A percentile compares a stretch with the other conserved stretches of the same genome.
These are phyloP conservation scores for Erebia palarica DNA, from an alignment of 2,888 invertebrate genomes.

Conservation along the genomic window DNA sequence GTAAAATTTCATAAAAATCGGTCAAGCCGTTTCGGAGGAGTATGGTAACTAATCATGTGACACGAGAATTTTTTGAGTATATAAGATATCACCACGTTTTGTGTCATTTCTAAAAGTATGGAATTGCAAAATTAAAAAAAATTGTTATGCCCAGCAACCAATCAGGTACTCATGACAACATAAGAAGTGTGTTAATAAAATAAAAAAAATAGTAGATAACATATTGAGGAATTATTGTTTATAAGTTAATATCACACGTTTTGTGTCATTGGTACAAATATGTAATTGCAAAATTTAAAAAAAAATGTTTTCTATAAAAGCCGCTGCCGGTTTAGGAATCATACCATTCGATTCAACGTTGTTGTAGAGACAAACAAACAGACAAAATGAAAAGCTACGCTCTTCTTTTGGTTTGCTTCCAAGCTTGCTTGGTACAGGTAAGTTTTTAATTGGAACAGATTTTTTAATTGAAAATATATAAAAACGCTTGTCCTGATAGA, in stretches of 20 bases:
- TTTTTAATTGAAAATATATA: no score
- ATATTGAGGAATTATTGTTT: background rate
- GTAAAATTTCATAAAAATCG: no score
- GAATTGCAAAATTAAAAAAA: no score
- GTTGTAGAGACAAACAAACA: constrained; percentile 17
- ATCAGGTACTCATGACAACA: background rate
- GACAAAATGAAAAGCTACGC: constrained; percentile 35
- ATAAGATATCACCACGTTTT: no score
- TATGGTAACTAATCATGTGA: no score
- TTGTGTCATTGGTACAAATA: background rate
- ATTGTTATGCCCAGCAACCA: no score
- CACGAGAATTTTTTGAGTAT: no score
- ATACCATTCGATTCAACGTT: background rate
- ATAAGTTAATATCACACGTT: background rate
- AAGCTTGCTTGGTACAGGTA: constrained; percentile 55
- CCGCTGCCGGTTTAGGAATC: background rate
- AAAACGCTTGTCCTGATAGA: no score
- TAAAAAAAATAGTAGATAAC: background rate
- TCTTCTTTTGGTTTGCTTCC: constrained; percentile 49
- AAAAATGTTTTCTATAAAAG: background rate
- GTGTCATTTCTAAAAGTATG: no score
- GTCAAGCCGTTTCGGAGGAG: no score
- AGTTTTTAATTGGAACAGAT: background rate
- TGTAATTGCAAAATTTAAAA: background rate
- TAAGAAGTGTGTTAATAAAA: background rate